Percentiles rank a stretch among this genome's conserved stretches.
Conservation (phyloP, 2,888 invertebrate species). For the Sphaerophoria taeniata region DNA sequence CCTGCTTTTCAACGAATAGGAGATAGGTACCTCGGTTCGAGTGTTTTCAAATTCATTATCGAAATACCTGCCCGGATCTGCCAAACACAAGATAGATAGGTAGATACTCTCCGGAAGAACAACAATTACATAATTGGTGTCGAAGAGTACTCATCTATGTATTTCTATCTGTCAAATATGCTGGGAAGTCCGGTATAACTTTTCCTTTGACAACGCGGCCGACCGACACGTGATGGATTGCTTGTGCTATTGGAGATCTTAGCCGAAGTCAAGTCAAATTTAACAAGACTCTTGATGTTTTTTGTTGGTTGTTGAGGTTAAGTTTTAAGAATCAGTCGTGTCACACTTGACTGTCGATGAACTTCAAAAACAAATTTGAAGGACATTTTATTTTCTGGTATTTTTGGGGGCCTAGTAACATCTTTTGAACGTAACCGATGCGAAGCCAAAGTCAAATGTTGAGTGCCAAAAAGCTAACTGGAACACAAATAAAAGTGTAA, state of each 20-base stretch:
- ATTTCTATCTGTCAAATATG: neutral
- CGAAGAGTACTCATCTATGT: conserved; percentile 34
- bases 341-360: conserved; percentile 34
- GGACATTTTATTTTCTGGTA: neutral
- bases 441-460: conserved; percentile 22
- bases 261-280: conserved; percentile 4
- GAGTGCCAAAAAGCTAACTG: conserved; percentile 39
- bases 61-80: conserved; percentile 31
- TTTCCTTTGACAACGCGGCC: neutral
- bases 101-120: conserved; percentile 66
- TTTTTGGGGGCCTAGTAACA: neutral
- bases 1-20: neutral
- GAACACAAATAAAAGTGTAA: conserved; percentile 44
- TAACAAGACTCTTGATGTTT: neutral
- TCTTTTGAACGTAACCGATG: neutral
- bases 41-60: conserved; percentile 30
- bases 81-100: neutral
- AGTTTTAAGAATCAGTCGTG: conserved; percentile 16
- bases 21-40: conserved; percentile 20
- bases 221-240: conserved; percentile 39
- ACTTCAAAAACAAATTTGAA: conserved; percentile 37
- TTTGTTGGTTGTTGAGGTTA: neutral
- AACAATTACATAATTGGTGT: conserved; percentile 53
- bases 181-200: conserved; percentile 13
- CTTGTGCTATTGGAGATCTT: conserved; percentile 35